Percentiles rank a stretch among this genome's conserved stretches.
These are phyloP conservation scores for Dione juno DNA, from an alignment of 2,888 invertebrate species.

Conservation along the genomic window DNA sequence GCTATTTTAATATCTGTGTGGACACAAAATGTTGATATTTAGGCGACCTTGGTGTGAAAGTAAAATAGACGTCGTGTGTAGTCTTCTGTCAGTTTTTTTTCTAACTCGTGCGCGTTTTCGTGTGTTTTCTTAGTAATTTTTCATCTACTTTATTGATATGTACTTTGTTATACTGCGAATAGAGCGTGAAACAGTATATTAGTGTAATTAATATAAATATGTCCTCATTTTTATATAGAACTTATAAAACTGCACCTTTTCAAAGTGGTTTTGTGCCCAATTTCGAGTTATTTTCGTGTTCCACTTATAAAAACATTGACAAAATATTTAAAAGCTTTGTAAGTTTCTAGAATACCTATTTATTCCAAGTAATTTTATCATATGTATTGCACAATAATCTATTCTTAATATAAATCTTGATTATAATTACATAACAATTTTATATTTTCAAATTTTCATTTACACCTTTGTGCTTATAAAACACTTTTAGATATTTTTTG, in stretches of 20 bases:
- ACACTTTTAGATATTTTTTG: background rate
- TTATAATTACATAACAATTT: conserved; percentile 9
- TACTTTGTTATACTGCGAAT: background rate
- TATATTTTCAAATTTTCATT: background rate
- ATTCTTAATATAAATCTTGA: background rate
- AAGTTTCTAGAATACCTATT: conserved; percentile 36
- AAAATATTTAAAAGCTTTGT: conserved; percentile 53
- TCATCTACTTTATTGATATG: background rate
- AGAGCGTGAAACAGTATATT: background rate
- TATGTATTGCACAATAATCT: conserved; percentile 18
- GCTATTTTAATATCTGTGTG: conserved; percentile 61
- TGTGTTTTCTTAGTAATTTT: conserved; percentile 18
- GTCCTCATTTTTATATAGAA: conserved; percentile 72
- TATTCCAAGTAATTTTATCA: background rate
- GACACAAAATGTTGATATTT: conserved; percentile 53
- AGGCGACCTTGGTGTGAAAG: conserved; percentile 57
- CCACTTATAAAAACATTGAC: conserved; percentile 61
- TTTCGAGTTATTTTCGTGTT: conserved; percentile 55
- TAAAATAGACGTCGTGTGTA: conserved; percentile 31
- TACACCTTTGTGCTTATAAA: background rate
- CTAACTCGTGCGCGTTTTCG: conserved; percentile 26
- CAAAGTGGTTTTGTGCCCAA: conserved; percentile 68
- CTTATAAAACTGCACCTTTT: conserved; percentile 70
- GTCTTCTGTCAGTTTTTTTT: conserved; percentile 56
- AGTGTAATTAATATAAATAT: conserved; percentile 46